Evolutionary conservation across 2,888 invertebrate species (phyloP).

Genomic region (Metalampra italica): DNA sequence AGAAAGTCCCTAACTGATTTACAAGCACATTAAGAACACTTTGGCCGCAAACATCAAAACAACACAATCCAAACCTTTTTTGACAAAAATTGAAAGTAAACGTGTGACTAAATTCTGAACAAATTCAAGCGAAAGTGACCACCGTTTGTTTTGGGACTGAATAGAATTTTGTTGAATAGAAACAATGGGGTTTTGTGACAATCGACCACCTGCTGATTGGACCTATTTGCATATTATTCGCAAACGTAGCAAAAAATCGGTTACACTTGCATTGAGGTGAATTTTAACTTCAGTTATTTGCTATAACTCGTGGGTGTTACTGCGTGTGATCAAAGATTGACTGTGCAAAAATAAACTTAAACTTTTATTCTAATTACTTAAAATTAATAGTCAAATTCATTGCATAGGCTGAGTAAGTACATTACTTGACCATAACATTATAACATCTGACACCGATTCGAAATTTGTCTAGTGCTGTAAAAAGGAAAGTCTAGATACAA

Average conservation of each 20-base stretch:
- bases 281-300: slow-evolving; percentile 38
- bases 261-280: slow-evolving; percentile 48
- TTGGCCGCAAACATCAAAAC: slow-evolving; percentile 56
- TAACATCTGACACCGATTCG: too few species aligned
- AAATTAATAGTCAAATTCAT: neutral
- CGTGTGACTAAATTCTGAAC: slow-evolving; percentile 50
- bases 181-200: slow-evolving; percentile 40
- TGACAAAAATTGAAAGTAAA: slow-evolving; percentile 45
- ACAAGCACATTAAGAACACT: slow-evolving; percentile 50
- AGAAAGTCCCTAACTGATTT: slow-evolving; percentile 64
- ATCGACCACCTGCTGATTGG: slow-evolving; percentile 63
- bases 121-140: slow-evolving; percentile 66
- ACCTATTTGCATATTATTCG: slow-evolving; percentile 70
- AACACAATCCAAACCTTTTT: slow-evolving; percentile 23
- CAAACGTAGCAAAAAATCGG: slow-evolving; percentile 32
- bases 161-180: slow-evolving; percentile 18
- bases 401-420: too few species aligned
- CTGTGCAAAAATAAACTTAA: neutral
- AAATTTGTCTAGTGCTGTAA: too few species aligned
- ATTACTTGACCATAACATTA: too few species aligned
- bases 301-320: slow-evolving; percentile 35
- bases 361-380: neutral
- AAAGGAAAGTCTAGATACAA: too few species aligned
- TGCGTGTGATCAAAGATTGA: slow-evolving; percentile 7
- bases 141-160: slow-evolving; percentile 25